Percentiles rank a stretch among this genome's conserved stretches.
phyloP scores from a whole-genome alignment of 2,113 vertebrate species.

The Alosa alosa region DNA sequence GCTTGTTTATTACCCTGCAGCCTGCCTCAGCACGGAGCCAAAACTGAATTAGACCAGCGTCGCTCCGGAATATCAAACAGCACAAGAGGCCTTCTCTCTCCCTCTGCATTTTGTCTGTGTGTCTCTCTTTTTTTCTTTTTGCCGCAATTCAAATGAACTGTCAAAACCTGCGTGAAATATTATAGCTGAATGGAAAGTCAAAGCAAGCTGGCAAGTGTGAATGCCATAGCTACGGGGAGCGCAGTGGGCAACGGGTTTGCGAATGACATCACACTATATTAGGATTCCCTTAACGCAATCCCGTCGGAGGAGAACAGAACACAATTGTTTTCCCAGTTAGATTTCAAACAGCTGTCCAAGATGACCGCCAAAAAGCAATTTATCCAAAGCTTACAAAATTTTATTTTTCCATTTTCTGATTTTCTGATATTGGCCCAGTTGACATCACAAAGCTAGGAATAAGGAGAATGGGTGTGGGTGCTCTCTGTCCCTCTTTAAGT shows the following conservation, averaged over 20 bases:
- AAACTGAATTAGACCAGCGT: constrained; percentile 21
- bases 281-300: not conserved
- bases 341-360: not conserved
- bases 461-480: not conserved
- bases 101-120: not conserved
- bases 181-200: not conserved
- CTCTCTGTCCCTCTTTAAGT: not conserved
- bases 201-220: not conserved
- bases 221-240: not conserved
- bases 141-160: not conserved
- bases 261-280: constrained; percentile 13
- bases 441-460: not conserved
- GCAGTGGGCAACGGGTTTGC: not conserved
- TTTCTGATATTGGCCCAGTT: not conserved
- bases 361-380: not conserved
- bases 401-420: constrained; percentile 1
- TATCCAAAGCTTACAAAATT: constrained; percentile 10
- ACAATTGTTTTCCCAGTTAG: constrained; percentile 5
- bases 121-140: not conserved
- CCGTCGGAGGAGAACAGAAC: not conserved
- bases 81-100: not conserved
- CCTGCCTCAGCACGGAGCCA: constrained; percentile 5
- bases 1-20: constrained; percentile 47
- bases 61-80: constrained; percentile 13
- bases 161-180: not conserved